These are phyloP conservation scores for Scomber japonicus DNA, from an alignment of 2,113 vertebrate species.

Conservation along the genomic window DNA sequence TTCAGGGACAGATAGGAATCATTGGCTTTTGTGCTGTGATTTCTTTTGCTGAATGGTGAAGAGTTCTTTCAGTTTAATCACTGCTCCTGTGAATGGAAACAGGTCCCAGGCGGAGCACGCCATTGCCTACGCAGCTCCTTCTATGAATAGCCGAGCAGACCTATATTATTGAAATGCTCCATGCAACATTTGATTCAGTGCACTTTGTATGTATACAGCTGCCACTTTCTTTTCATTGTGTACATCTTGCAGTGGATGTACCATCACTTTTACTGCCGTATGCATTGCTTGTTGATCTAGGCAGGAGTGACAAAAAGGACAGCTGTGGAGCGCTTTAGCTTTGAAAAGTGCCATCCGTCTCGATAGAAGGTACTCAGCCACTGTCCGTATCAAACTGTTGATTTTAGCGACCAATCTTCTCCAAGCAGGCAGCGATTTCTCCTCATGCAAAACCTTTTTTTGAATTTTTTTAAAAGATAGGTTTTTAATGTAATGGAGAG, in stretches of 20 bases:
- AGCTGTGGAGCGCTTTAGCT: constrained; percentile 81
- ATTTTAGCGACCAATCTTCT: constrained; percentile 67
- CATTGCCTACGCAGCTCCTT: constrained; percentile 67
- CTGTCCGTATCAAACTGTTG: constrained; percentile 54
- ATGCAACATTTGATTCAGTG: constrained; percentile 68
- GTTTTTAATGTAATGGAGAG: no score
- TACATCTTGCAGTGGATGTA: constrained; percentile 70
- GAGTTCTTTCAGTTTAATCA: constrained; percentile 84
- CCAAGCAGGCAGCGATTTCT: constrained; percentile 35
- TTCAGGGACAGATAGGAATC: constrained; percentile 78
- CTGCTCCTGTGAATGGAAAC: constrained; percentile 76
- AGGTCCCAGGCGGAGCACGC: constrained; percentile 69
- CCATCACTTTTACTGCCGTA: constrained; percentile 69
- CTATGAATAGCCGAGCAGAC: constrained; percentile 77
- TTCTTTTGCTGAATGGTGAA: constrained; percentile 78
- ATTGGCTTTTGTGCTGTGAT: constrained; percentile 80
- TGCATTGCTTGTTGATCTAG: constrained; percentile 72
- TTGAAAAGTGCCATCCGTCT: constrained; percentile 73
- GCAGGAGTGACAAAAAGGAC: constrained; percentile 79
- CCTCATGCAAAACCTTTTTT: constrained; percentile 22
- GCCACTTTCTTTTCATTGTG: constrained; percentile 79
- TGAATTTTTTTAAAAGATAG: no score
- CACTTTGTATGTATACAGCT: constrained; percentile 83
- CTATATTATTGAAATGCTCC: constrained; percentile 79
- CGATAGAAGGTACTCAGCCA: constrained; percentile 65